A percentile compares a stretch with the other conserved stretches of the same genome.
Conservation (phyloP, 2,888 invertebrate genomes). For the Tenthredo mesomela region DNA sequence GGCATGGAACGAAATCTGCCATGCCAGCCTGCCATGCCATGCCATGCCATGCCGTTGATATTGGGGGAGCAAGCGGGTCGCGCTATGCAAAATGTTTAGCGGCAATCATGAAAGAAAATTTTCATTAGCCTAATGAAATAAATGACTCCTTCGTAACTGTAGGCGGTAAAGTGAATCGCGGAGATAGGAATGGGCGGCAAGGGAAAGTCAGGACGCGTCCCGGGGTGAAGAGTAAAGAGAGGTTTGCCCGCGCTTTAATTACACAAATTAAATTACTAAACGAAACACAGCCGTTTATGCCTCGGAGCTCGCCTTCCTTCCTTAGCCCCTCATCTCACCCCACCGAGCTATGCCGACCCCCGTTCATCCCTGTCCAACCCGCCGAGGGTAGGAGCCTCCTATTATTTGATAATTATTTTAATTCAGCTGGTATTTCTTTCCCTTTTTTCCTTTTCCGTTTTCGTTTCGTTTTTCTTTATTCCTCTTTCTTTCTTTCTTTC, state of each 20-base stretch:
- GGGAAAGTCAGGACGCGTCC: constrained; percentile 49
- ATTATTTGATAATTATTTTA: constrained; percentile 45
- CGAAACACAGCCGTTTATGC: constrained; percentile 60
- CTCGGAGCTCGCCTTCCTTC: constrained; percentile 40
- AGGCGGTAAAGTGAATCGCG: constrained; percentile 56
- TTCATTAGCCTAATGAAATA: constrained; percentile 73
- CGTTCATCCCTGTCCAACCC: constrained; percentile 28
- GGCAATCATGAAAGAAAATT: constrained; percentile 62
- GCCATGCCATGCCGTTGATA: not conserved
- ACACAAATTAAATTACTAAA: constrained; percentile 71
- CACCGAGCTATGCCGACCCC: constrained; percentile 12
- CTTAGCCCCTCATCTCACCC: constrained; percentile 18
- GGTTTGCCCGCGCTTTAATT: constrained; percentile 67
- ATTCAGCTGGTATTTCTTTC: constrained; percentile 27
- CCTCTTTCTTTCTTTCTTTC: not conserved
- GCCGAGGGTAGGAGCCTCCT: constrained; percentile 1
- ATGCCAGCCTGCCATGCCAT: not conserved
- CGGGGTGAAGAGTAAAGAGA: constrained; percentile 54
- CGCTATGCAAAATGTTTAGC: constrained; percentile 57
- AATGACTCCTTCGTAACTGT: constrained; percentile 62
- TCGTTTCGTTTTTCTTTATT: not conserved
- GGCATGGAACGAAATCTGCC: not conserved
- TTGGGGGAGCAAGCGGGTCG: constrained; percentile 9
- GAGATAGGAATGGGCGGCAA: constrained; percentile 54
- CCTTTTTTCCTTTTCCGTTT: not conserved